Evolutionary conservation across 2,888 invertebrate species (phyloP), one percentile per base, ranked within the genome.

Genomic region (Pseudococcus longispinus): DNA sequence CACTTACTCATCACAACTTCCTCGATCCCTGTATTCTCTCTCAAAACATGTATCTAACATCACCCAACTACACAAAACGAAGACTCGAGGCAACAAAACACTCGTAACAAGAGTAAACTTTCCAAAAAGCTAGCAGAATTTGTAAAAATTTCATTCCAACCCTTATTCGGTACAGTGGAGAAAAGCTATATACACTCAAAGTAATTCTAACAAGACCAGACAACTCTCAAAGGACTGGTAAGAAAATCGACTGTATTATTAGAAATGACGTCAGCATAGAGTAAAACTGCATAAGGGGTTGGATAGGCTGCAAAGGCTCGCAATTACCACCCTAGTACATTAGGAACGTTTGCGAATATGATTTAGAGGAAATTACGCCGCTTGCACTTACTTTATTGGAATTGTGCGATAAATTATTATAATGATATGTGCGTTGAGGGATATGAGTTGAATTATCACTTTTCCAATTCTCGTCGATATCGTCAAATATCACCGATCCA

Each of bases 401-500:
- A 83, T 60, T 83, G 42, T 87, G 87, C 65, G 87, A 70, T 65
- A 60, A 65, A 87, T 44, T 87, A 46, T 87, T 87, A 26, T 23
- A 42, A 55, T 87, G 87, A 87, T 87, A 87, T 87, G 87, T 87
- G 83, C 87, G 87, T 83, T 87, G 65, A 44, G 83, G 60, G 83
- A 70, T 87, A 83, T 83, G 70, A 51, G 70, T 44, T 29, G 83
- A 87, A 46, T 83, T 82, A 83, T 87, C 87, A 70, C 83, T 70
- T 83, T 70, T 87, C 87, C 87, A 87, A 29, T 94, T 94, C 89
- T 96, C 96, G 88, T 94, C 95, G 88, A 95, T 95, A 90, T 96
- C 96, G 90, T 97, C 96, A 90, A 97, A 96, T 85, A 95, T 96
- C 89, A 96, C 95, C 83, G 96, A 95, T 90, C 95, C 96, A 18